A percentile compares a stretch with the other conserved stretches of the same genome.
phyloP scores from a whole-genome alignment of 2,888 invertebrate species.

The Dasysyrphus tricinctus region DNA sequence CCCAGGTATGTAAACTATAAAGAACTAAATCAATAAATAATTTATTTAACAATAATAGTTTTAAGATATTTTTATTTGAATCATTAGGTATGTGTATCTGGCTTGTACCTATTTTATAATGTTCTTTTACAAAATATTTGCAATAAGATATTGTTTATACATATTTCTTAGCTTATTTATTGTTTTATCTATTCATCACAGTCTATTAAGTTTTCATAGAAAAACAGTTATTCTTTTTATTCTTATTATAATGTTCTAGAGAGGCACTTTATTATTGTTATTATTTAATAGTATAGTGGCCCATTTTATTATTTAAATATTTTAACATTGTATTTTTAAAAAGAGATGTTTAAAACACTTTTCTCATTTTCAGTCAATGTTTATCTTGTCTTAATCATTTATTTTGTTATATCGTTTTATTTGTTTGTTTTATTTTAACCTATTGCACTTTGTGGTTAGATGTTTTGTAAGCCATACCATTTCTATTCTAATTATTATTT shows the following conservation, averaged over 20 bases:
- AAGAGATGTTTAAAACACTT: slow-evolving; percentile 46
- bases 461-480: not conserved
- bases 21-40: not conserved
- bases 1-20: too few relatives aligned
- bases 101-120: not conserved
- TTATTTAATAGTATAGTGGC: slow-evolving; percentile 2
- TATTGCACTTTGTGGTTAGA: slow-evolving; percentile 61
- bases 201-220: slow-evolving; percentile 54
- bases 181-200: slow-evolving; percentile 54
- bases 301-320: not conserved
- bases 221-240: slow-evolving; percentile 26
- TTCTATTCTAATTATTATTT: not conserved
- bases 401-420: not conserved
- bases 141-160: not conserved
- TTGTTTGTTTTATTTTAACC: slow-evolving; percentile 16
- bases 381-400: slow-evolving; percentile 18
- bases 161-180: slow-evolving; percentile 3
- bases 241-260: slow-evolving; percentile 28
- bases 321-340: slow-evolving; percentile 3
- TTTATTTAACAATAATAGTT: not conserved
- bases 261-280: slow-evolving; percentile 58
- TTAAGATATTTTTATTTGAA: not conserved
- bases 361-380: slow-evolving; percentile 54
- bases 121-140: slow-evolving; percentile 9
- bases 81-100: not conserved